Evolutionary conservation across 2,888 invertebrate species (phyloP), one percentile per base, ranked within the genome.

Genomic region (Rhaphigaster nebulosa): DNA sequence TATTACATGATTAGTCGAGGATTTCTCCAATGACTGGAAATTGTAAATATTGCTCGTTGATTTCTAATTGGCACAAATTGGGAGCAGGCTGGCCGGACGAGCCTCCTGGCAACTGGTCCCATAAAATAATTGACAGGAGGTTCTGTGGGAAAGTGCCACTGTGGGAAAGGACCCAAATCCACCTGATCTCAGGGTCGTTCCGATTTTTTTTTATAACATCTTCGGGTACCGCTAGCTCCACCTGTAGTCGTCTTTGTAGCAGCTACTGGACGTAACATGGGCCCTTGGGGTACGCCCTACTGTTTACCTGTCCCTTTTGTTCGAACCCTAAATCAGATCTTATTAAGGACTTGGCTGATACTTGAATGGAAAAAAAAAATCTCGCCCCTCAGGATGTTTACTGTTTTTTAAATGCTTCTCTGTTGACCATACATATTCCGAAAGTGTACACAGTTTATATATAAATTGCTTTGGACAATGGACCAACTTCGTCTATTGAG

Each of bases 141-240:
- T 50, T 45, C 13, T 45, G 84, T 76, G 84, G 84, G 45, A 84
- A 84, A 50, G 45, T 41, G 45, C 84, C 84, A 84, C 45, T 84
- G 84, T 84, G 84, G 84, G 84, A 84, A 84, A 45, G 45, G 45
- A 50, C 84, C 45, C 84, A 45, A 84, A 84, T 84, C 84, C 84
- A 84, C 84, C 84, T 84, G 26, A 84, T 84, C 84, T 26, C n/a
- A 12, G n/a, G 1, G 20, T 13, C n/a, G 76, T 12, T 76, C 38
- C 13, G 80, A 84, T 45, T 84, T 84, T 84, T n/a, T n/a, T 84
- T 84, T 50, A n/a, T 45, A 41, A 45, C 45, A 29, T 84, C 84
- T 84, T 80, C 2, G 15, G 84, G 34, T 60, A 34, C 84, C 84
- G 84, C 84, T 84, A 84, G n/a, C 84, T 50, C 34, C 84, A 84